A percentile compares a stretch with the other conserved stretches of the same genome.
Evolutionary conservation across 1,140 invertebrate species (phyloP).

Genomic region (Trichoplusia ni): DNA sequence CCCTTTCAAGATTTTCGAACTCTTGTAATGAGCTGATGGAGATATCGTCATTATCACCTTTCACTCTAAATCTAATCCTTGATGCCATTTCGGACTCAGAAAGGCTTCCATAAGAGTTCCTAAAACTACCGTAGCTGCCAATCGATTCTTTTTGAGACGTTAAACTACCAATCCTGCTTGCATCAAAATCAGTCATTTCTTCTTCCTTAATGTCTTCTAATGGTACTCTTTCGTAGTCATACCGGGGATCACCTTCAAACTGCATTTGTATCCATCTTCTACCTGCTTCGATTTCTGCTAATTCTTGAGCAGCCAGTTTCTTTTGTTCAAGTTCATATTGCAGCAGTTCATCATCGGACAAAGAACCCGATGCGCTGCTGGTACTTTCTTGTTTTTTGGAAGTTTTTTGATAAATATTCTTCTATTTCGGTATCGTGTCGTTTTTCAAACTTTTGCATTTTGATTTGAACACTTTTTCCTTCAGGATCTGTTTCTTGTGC

Average conservation of each 20-base stretch:
- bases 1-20: slow-evolving; percentile 94
- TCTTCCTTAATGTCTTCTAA: slow-evolving; percentile 96
- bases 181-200: slow-evolving; percentile 91
- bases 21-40: slow-evolving; percentile 96
- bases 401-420: too few species aligned
- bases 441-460: too few species aligned
- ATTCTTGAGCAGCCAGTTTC: too few species aligned
- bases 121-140: slow-evolving; percentile 87
- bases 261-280: slow-evolving; percentile 96
- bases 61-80: slow-evolving; percentile 89
- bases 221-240: slow-evolving; percentile 89
- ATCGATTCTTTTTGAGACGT: slow-evolving; percentile 91
- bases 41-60: slow-evolving; percentile 93
- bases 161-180: slow-evolving; percentile 90
- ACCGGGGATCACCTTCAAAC: slow-evolving; percentile 86
- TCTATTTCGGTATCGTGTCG: too few species aligned
- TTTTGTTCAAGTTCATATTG: too few species aligned
- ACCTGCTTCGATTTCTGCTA: too few species aligned
- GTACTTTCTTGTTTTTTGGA: too few species aligned
- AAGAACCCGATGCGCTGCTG: too few species aligned
- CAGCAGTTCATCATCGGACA: too few species aligned
- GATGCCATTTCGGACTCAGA: slow-evolving; percentile 93
- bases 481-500: too few species aligned
- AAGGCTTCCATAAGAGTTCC: slow-evolving; percentile 89
- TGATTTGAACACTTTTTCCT: too few species aligned